These are phyloP conservation scores for Coleophora flavipennella DNA, from an alignment of 2,888 invertebrate genomes.

Conservation along the genomic window DNA sequence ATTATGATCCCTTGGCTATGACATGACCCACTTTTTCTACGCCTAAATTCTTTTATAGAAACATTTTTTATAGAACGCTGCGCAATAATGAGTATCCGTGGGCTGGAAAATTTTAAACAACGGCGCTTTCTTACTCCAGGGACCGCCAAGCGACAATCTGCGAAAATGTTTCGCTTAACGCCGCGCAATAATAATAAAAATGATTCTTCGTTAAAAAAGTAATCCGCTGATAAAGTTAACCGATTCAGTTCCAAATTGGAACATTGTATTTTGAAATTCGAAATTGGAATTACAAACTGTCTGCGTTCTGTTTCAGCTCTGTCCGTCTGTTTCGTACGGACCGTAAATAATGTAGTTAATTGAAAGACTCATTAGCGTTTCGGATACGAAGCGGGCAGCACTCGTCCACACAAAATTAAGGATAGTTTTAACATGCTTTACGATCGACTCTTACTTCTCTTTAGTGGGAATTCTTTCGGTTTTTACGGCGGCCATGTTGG, in stretches of 20 bases:
- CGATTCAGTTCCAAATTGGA: slow-evolving; percentile 11
- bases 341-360: slow-evolving; percentile 43
- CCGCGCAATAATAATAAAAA: slow-evolving; percentile 21
- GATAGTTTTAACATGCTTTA: slow-evolving; percentile 14
- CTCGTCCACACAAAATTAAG: slow-evolving; percentile 3
- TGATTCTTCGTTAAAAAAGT: slow-evolving; percentile 16
- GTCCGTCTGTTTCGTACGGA: slow-evolving; percentile 28
- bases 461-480: too few species aligned
- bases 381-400: slow-evolving; percentile 9
- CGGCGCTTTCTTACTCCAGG: slow-evolving; percentile 3
- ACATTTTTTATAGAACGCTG: too few species aligned
- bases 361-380: slow-evolving; percentile 50
- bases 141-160: slow-evolving; percentile 19
- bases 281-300: slow-evolving; percentile 22
- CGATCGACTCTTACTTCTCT: too few species aligned
- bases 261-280: slow-evolving; percentile 15
- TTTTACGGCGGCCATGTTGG: slow-evolving; percentile 7
- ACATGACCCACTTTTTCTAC: too few species aligned
- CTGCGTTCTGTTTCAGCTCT: slow-evolving; percentile 27
- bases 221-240: slow-evolving; percentile 4
- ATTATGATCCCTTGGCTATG: too few species aligned
- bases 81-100: too few species aligned
- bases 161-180: slow-evolving; percentile 25
- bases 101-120: too few species aligned
- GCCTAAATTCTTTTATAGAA: too few species aligned